Conservation (phyloP, 1,140 invertebrate species). For the Forficula auricularia region DNA sequence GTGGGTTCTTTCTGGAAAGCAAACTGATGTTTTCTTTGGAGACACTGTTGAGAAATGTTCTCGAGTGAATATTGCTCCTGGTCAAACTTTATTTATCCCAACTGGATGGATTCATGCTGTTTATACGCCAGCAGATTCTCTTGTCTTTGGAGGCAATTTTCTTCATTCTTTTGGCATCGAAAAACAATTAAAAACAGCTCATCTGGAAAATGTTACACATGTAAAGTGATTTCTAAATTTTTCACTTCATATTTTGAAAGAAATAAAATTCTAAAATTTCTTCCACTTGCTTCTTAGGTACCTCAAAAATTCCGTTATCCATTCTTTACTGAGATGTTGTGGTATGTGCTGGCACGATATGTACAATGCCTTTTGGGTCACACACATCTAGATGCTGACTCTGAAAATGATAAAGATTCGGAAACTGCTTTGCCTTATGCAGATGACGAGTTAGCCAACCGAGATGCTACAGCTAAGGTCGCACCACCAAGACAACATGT, state of each 20-base stretch:
- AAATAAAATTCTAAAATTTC: slow-evolving; percentile 2
- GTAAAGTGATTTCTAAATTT: slow-evolving; percentile 27
- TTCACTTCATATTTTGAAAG: no score
- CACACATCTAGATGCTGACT: slow-evolving; percentile 45
- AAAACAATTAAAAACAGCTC: slow-evolving; percentile 41
- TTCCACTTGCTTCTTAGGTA: slow-evolving; percentile 37
- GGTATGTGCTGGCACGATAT: slow-evolving; percentile 92
- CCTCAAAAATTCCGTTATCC: slow-evolving; percentile 94
- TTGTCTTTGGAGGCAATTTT: slow-evolving; percentile 89
- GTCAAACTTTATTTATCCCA: slow-evolving; percentile 79
- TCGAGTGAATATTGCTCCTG: slow-evolving; percentile 23
- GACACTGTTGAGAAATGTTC: slow-evolving; percentile 27
- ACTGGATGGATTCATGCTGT: slow-evolving; percentile 92
- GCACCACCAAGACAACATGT: slow-evolving; percentile 36
- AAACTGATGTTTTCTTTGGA: slow-evolving; percentile 72
- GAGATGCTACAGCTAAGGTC: slow-evolving; percentile 21
- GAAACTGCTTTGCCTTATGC: no score
- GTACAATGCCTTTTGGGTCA: slow-evolving; percentile 72
- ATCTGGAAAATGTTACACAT: slow-evolving; percentile 86
- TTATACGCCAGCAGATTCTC: slow-evolving; percentile 70
- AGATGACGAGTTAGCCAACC: slow-evolving; percentile 11
- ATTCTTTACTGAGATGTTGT: slow-evolving; percentile 93
- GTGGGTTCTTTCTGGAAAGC: slow-evolving; percentile 66
- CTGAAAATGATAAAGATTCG: no score
- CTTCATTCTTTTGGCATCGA: slow-evolving; percentile 34